Base-by-base conservation (phyloP, 2,113 vertebrate genomes). In the Atlantisia rogersi region DNA sequence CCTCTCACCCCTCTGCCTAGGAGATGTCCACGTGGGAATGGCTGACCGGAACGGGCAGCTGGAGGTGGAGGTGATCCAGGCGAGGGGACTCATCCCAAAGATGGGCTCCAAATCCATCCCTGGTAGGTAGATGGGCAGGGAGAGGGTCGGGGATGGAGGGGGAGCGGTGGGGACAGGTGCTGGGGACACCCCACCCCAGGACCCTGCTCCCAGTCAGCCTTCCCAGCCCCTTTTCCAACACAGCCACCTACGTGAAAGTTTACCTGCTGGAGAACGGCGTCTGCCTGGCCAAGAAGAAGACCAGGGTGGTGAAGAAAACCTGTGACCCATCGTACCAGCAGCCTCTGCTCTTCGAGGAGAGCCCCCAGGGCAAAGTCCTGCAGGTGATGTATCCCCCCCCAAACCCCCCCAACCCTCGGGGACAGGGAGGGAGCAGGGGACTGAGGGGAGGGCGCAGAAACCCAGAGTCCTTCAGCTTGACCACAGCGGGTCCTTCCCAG, bases 231-330 rank as follows among this genome's bases (percentile, higher is more conserved):
- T 42, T 75, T 37, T 8, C 81, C 90, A 9, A 5, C 3, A 2
- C 95, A 99, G 99, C 99, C 32, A 99, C 99, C 44, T 99, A 99
- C 1, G 98, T 99, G 56, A 99, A 99, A 91, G 99, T 99, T 58
- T 99, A 99, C 63, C 97, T 99, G 81, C 93, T 99, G 95, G 99
- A 99, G 97, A 99, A 99, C 3, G 99, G 99, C 3, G 88, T 98
- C 85, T 99, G 99, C 94, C 97, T 99, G 97, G 98, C 99, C 93
- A 99, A 99, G 98, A 99, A 99, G 98, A 99, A 99, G 98, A 99
- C 99, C 82, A 99, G 99, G 98, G 97, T 98, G 75, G 98, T 99
- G 93, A 99, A 99, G 98, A 99, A 98, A 97, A 99, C 97, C 77
- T 98, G 99, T 7, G 99, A 99, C 90, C 99, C 99, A 1, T 98